phyloP scores from a whole-genome alignment of 2,797 vertebrate species.

The Xiphorhynchus erythropygius region DNA sequence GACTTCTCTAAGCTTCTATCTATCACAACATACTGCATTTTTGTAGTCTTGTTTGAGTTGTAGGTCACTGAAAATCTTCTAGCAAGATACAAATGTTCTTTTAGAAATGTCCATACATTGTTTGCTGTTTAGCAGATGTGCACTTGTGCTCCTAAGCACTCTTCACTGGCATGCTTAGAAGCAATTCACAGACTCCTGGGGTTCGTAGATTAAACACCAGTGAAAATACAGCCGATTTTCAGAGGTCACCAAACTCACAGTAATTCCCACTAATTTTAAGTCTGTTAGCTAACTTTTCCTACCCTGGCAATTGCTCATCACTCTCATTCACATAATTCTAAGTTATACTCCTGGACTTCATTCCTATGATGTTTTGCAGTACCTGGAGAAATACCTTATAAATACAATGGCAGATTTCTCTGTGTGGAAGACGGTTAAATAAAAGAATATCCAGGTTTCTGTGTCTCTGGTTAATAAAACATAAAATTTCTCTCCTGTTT shows the following conservation, averaged over 20 bases:
- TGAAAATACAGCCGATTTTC: neutral
- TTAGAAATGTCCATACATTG: neutral
- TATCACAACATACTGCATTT: neutral
- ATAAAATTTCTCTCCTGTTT: slow-evolving; percentile 3
- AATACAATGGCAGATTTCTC: neutral
- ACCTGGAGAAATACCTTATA: neutral
- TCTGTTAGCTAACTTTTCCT: neutral
- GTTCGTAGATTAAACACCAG: neutral
- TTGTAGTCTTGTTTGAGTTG: neutral
- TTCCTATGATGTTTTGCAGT: neutral
- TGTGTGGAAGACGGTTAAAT: neutral
- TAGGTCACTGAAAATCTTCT: neutral
- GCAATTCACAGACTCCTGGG: neutral
- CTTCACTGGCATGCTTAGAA: neutral
- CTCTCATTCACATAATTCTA: neutral
- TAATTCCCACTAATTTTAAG: neutral
- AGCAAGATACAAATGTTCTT: neutral
- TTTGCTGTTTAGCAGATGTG: neutral
- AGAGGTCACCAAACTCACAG: neutral
- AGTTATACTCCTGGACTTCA: neutral
- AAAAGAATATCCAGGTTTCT: neutral
- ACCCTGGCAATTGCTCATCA: rapidly evolving
- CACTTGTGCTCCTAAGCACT: neutral
- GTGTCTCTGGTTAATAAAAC: slow-evolving; percentile 16
- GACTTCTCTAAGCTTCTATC: neutral